phyloP scores from a whole-genome alignment of 2,888 invertebrate genomes.

The Nyleta sp. region DNA sequence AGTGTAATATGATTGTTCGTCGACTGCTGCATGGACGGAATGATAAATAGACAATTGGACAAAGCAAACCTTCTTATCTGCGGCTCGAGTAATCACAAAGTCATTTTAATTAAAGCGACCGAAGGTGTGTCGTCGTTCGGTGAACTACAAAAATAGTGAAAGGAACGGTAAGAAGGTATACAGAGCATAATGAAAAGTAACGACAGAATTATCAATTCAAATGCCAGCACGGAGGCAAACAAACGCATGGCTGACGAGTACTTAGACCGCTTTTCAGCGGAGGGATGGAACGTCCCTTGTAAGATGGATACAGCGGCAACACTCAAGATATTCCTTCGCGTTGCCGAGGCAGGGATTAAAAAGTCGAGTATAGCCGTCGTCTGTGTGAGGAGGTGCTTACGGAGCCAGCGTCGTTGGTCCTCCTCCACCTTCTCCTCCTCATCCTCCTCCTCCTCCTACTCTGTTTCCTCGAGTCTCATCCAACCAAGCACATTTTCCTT shows the following conservation, averaged over 20 bases:
- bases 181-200: constrained; percentile 62
- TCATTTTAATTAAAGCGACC: constrained; percentile 50
- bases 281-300: constrained; percentile 73
- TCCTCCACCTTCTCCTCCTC: constrained; percentile 61
- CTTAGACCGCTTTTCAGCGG: constrained; percentile 43
- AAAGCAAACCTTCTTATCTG: too few species aligned
- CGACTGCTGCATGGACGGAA: too few species aligned
- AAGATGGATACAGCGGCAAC: constrained; percentile 75
- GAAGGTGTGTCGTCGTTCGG: constrained; percentile 9
- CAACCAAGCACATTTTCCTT: constrained; percentile 66
- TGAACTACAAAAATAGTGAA: constrained; percentile 43
- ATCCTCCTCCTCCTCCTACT: constrained; percentile 62
- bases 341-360: constrained; percentile 71
- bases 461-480: constrained; percentile 65
- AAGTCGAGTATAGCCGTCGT: constrained; percentile 79
- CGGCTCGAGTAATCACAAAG: constrained; percentile 7
- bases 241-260: constrained; percentile 60
- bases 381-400: constrained; percentile 77
- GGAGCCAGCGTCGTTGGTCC: constrained; percentile 73
- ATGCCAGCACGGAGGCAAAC: constrained; percentile 52
- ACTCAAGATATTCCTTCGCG: constrained; percentile 77
- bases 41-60: too few species aligned
- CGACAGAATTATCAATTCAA: constrained; percentile 63
- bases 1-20: too few species aligned
- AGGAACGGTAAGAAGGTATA: constrained; percentile 30